phyloP scores from a whole-genome alignment of 2,797 vertebrate genomes.

The Sebastes vulpes region DNA sequence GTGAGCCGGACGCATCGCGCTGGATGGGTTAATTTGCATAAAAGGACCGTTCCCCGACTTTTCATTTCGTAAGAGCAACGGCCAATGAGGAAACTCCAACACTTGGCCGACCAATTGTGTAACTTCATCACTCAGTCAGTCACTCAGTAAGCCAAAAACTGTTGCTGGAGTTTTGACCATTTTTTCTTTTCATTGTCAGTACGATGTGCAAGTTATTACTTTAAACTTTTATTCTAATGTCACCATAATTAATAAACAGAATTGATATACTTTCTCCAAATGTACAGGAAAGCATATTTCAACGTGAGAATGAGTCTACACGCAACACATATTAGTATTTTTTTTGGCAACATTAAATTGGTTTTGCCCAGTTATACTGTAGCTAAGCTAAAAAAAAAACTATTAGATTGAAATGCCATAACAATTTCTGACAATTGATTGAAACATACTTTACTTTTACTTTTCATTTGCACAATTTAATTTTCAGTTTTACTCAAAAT shows the following conservation, averaged over 20 bases:
- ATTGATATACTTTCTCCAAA: neutral
- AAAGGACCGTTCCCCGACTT: too few relatives aligned
- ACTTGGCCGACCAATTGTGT: too few relatives aligned
- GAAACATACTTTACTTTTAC: neutral
- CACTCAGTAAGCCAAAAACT: too few relatives aligned
- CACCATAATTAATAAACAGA: neutral
- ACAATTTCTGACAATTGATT: neutral
- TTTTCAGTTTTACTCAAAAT: neutral
- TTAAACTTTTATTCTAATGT: too few relatives aligned
- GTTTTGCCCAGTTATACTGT: neutral
- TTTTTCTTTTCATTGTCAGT: too few relatives aligned
- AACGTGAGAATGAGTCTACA: neutral
- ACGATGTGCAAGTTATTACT: too few relatives aligned
- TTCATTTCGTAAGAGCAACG: too few relatives aligned
- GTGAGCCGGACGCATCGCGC: too few relatives aligned
- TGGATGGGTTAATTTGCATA: too few relatives aligned
- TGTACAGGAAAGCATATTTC: neutral
- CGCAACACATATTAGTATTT: neutral
- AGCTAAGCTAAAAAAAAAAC: neutral
- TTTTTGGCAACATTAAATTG: neutral
- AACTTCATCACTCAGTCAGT: too few relatives aligned
- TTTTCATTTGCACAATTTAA: neutral
- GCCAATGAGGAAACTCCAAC: too few relatives aligned
- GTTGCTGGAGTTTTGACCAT: too few relatives aligned
- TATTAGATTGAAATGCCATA: neutral